phyloP scores from a whole-genome alignment of 2,888 invertebrate genomes.

The Apamea crenata region DNA sequence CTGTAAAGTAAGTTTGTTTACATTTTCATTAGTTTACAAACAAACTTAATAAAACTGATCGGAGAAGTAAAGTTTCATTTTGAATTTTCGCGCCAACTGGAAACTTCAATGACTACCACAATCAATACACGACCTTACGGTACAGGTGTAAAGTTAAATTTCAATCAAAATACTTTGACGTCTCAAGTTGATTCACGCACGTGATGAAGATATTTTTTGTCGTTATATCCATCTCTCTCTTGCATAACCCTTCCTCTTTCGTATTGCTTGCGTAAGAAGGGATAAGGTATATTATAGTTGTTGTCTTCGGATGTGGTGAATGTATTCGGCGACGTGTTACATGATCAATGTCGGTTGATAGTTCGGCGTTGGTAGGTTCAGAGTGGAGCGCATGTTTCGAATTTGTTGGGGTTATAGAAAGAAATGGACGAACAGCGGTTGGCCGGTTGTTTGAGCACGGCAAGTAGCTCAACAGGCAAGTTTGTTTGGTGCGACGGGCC shows the following conservation, averaged over 20 bases:
- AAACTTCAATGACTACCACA: conserved; percentile 33
- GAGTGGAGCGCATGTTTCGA: conserved; percentile 67
- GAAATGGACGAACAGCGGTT: conserved; percentile 77
- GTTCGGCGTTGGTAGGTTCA: conserved; percentile 60
- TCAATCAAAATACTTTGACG: conserved; percentile 50
- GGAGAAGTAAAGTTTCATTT: conserved; percentile 47
- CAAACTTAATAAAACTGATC: conserved; percentile 16
- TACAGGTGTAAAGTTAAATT: conserved; percentile 54
- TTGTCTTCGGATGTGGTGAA: conserved; percentile 74
- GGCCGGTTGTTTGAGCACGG: conserved; percentile 71
- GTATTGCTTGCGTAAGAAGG: conserved; percentile 53
- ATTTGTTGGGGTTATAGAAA: conserved; percentile 79
- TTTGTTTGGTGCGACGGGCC: conserved; percentile 84
- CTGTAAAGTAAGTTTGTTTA: conserved; percentile 77
- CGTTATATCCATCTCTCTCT: conserved; percentile 71
- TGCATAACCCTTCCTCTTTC: conserved; percentile 61
- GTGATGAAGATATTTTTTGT: conserved; percentile 73
- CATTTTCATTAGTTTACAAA: conserved; percentile 2
- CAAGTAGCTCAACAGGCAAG: conserved; percentile 74
- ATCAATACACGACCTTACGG: conserved; percentile 49
- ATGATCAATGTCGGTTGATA: conserved; percentile 71
- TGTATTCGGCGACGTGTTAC: conserved; percentile 75
- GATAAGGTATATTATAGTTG: conserved; percentile 66
- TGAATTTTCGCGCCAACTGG: conserved; percentile 71
- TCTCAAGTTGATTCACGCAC: conserved; percentile 73